These are phyloP conservation scores for Poecilia wingei DNA, from an alignment of 2,797 vertebrate genomes.

Conservation along the genomic window DNA sequence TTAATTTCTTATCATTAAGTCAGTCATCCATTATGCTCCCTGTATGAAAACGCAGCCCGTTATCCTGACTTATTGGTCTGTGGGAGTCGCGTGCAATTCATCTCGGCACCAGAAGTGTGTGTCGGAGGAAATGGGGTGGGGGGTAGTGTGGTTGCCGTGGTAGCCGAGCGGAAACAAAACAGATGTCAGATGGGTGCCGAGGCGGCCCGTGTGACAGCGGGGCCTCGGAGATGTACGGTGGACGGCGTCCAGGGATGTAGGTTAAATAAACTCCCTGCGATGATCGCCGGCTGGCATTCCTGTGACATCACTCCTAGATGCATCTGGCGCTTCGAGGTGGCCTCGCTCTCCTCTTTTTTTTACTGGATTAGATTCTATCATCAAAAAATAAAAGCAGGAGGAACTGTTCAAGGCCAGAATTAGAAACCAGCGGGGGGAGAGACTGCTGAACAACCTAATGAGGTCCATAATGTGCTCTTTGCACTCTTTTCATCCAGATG, in stretches of 20 bases:
- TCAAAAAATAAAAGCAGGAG: conserved; percentile 52
- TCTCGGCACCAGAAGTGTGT: conserved; percentile 46
- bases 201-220: conserved; percentile 57
- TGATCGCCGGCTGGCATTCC: conserved; percentile 38
- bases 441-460: conserved; percentile 33
- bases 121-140: neutral
- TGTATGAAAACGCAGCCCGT: conserved; percentile 21
- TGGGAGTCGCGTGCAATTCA: conserved; percentile 40
- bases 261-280: conserved; percentile 69
- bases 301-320: conserved; percentile 50
- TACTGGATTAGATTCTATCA: conserved; percentile 47
- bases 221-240: conserved; percentile 57
- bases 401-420: conserved; percentile 45
- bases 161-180: conserved; percentile 63
- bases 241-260: conserved; percentile 66
- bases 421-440: conserved; percentile 16
- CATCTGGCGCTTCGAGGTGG: conserved; percentile 58
- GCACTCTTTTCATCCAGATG: conserved; percentile 63
- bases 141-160: conserved; percentile 38
- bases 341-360: conserved; percentile 27
- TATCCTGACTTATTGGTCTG: conserved; percentile 26
- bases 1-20: conserved; percentile 35
- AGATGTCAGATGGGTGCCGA: conserved; percentile 67
- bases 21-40: conserved; percentile 33
- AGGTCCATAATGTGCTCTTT: conserved; percentile 30